Base-by-base conservation (phyloP, 2,888 invertebrate genomes). In the Microplitis deprimator region DNA sequence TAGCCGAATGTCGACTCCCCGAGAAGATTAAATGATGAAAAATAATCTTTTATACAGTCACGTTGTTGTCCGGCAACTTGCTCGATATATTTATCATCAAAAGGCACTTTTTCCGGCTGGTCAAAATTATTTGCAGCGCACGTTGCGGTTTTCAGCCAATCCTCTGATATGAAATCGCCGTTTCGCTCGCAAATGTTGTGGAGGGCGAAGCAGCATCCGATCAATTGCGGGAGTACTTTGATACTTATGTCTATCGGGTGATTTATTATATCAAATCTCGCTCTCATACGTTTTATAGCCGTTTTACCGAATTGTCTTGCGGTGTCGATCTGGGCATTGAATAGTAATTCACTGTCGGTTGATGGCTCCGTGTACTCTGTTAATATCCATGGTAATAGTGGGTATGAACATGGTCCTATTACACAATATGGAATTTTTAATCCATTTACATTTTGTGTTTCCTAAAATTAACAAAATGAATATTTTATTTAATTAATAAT, bases 181-280 rank as follows among this genome's bases (percentile, higher is more conserved):
- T 82, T 79, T 61, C 68, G 80, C 69, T 84, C 83, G 68, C 84
- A 84, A 41, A 84, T 83, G 70, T 84, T 84, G 76, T 85, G 84
- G 73, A 85, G 81, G 1, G 82, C 83, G 62, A 84, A 85, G 61
- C 84, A 85, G 7, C 82, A 82, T 0, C 82, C 83, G 74, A 85
- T 85, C n/a, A 84, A 76, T 73, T 82, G 83, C 1, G 84, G 83
- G 1, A 82, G 80, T 60, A 84, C 73, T 80, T 81, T 83, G 60
- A 81, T 83, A 65, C 76, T 84, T 3, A 85, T 75, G 76, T 84
- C 83, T 69, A 84, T 83, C 17, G 81, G 77, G 6, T 82, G 79
- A 70, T 81, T 82, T 13, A 85, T 78, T 67, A 84, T 83, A 38
- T 77, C 76, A 76, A 85, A 84, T 62, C 83, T 77, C 13, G 80